A percentile compares a stretch with the other conserved stretches of the same genome.
Conservation (phyloP, 1,140 invertebrate genomes). For the Dendroctonus valens region DNA sequence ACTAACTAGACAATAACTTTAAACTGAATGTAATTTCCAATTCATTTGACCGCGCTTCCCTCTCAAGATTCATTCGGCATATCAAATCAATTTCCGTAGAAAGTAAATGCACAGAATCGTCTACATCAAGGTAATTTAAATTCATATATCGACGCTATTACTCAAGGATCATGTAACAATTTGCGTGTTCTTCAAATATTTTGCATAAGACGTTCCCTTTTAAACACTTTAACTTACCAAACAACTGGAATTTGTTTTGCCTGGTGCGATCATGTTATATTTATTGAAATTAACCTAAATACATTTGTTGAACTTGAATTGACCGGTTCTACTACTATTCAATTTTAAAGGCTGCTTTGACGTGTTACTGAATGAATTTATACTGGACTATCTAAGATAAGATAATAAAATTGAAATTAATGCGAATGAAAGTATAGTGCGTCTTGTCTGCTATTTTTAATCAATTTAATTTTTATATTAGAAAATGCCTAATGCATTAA, state of each 20-base stretch:
- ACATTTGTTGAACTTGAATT: background rate
- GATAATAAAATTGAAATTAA: no score
- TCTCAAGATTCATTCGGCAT: background rate
- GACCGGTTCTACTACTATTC: no score
- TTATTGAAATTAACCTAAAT: background rate
- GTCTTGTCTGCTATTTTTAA: no score
- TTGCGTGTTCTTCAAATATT: background rate
- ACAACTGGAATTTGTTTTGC: no score
- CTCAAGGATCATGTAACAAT: constrained; percentile 10
- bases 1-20: background rate
- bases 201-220: no score
- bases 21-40: background rate
- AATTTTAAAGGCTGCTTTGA: no score
- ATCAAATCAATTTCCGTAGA: constrained; percentile 6
- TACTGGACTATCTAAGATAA: no score
- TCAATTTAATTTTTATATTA: no score
- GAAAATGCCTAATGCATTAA: no score
- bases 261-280: background rate
- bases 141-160: constrained; percentile 4
- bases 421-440: no score
- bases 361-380: no score
- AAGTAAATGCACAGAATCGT: constrained; percentile 8
- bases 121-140: constrained; percentile 5
- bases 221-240: no score
- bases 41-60: background rate